Evolutionary conservation across 2,888 invertebrate genomes (phyloP), one percentile per base, ranked within the genome.

Genomic region (Pterostichus niger): DNA sequence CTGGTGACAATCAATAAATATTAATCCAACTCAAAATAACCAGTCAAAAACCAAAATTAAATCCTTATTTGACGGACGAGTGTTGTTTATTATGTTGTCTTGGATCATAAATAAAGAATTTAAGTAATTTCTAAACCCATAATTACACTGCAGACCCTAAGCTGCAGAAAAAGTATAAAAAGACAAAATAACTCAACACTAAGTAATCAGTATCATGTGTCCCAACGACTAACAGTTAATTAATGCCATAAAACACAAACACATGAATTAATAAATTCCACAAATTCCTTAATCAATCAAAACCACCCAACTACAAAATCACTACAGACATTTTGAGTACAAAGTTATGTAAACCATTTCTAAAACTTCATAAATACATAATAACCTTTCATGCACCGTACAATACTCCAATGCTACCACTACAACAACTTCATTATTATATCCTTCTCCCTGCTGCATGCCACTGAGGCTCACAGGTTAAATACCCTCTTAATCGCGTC

Each of bases 401-500:
- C 35, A 35, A 35, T 35, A 35, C 35, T 35, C 35, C 35, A 35
- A 6, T 35, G 35, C 6, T 35, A 35, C 40, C 6, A 40, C 40
- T 40, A 40, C 40, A 40, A 40, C 40, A 40, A 9, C 40, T 40
- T 40, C 40, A 40, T 40, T 40, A 40, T 40, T 40, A 40, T 9
- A 40, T 40, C 40, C 5, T 6, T 6, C 40, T 3, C 40, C 40
- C 6, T 0, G 40, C 5, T 3, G 40, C 40, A 5, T 6, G 40
- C 40, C 40, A 9, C 40, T 40, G 40, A 9, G 40, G 64, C 3
- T 11, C 31, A 40, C 6, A 33, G 7, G 64, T 64, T 64, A 64
- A 64, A 64, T 35, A 64, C 35, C 64, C 13, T n/a, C 11, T 31
- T 64, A 64, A 64, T 64, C 31, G 64, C 35, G 35, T 64, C 33